phyloP scores from a whole-genome alignment of 64 coral and sea anemone species.

The Montipora sp. region DNA sequence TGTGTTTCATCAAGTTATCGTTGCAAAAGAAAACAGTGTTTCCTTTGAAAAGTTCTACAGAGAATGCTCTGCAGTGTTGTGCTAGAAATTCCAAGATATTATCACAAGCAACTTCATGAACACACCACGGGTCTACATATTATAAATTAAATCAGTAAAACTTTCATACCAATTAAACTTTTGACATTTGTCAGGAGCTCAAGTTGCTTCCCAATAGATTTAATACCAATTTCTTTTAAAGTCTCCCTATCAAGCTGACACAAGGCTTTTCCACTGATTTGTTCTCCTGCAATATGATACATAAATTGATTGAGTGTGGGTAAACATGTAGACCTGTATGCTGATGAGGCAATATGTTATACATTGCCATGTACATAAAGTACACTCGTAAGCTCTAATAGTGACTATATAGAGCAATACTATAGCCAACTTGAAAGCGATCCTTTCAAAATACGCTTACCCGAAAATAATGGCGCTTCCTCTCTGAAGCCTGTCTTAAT shows the following conservation, averaged over 20 bases:
- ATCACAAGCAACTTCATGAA: constrained; percentile 25
- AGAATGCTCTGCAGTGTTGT: neutral
- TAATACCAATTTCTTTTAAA: constrained; percentile 24
- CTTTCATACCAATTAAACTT: constrained; percentile 32
- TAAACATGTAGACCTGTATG: constrained; percentile 14
- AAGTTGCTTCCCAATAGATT: constrained; percentile 32
- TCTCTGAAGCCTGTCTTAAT: constrained; percentile 13
- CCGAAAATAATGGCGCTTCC: constrained; percentile 22
- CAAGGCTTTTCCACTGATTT: constrained; percentile 17
- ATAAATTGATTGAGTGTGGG: neutral
- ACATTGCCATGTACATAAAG: constrained; percentile 34
- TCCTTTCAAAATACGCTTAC: neutral
- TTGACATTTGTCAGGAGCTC: constrained; percentile 27
- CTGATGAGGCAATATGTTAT: neutral
- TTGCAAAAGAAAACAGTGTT: constrained; percentile 1
- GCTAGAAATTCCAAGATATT: constrained; percentile 5
- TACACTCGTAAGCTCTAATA: constrained; percentile 11
- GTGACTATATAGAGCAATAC: constrained; percentile 5
- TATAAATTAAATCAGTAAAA: constrained; percentile 9
- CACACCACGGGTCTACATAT: constrained; percentile 5
- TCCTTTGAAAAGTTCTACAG: constrained; percentile 20
- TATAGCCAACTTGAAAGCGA: constrained; percentile 1
- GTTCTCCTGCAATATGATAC: constrained; percentile 15
- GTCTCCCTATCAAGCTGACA: constrained; percentile 35
- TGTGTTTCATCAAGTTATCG: neutral